Evolutionary conservation across 1,140 invertebrate species (phyloP), one percentile per base, ranked within the genome.

Genomic region (Patella vulgata): DNA sequence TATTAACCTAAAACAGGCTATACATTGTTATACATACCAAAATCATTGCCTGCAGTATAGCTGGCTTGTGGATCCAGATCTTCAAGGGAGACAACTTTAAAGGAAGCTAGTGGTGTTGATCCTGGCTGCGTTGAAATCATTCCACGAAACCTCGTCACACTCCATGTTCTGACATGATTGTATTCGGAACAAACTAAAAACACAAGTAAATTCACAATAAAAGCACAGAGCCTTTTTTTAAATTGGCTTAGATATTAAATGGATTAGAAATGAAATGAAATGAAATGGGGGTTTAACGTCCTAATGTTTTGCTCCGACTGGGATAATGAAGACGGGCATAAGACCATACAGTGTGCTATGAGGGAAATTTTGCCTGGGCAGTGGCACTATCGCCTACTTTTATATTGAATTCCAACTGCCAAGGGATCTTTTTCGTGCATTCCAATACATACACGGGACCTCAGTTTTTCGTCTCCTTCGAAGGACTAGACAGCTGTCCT

Each of bases 101-200:
- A 99, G 3, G 94, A 97, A 1, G 96, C 95, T 72, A 98, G 90
- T 3, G 96, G 95, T 14, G 93, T 97, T 1, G 95, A 97, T 4
- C 96, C 96, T 0, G 97, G 96, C 81, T 98, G 96, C 1, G 96
- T 99, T 6, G 94, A 97, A 40, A 99, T 97, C 95, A 98, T 88
- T 17, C 88, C 88, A 44, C 97, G 87, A 79, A 99, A 99, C 66
- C 97, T 88, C 0, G 95, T 97, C 14, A 99, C 93, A 52, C 92
- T 91, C 97, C 97, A 99, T 56, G 93, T 96, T 54, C 97, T 86
- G 6, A 98, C 96, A 85, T 99, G 97, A 86, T 98, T 98, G 79
- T 97, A 98, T 81, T 98, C 96, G 70, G 93, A 95, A 83, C 96
- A 99, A 0, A 98, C 95, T 86, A 63, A 28, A 78, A 76, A 56